These are phyloP conservation scores for Andrena dorsata DNA, from an alignment of 2,888 invertebrate genomes.

Conservation along the genomic window DNA sequence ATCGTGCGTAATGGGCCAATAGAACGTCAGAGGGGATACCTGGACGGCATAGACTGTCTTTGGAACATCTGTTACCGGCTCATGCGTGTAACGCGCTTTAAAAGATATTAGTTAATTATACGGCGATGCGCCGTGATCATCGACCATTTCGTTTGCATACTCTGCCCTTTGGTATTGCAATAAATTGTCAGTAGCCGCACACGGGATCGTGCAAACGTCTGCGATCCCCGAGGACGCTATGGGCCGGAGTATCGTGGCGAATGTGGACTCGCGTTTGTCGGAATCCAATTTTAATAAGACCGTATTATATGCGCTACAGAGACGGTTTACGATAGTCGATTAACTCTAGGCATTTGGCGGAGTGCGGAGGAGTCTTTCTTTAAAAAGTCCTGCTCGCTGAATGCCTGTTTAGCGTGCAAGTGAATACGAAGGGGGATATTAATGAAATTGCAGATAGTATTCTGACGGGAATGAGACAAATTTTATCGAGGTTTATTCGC, in stretches of 20 bases:
- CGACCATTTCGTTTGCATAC: conserved; percentile 64
- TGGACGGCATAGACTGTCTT: conserved; percentile 31
- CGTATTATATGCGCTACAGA: neutral
- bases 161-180: conserved; percentile 52
- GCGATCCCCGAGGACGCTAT: conserved; percentile 10
- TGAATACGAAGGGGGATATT: neutral
- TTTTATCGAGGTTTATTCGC: neutral
- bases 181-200: conserved; percentile 47
- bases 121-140: conserved; percentile 47
- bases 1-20: conserved; percentile 36
- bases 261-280: conserved; percentile 16
- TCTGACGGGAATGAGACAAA: neutral
- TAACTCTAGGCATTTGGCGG: neutral
- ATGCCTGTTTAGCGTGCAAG: neutral
- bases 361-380: neutral
- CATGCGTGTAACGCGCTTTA: conserved; percentile 55
- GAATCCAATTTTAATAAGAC: conserved; percentile 44
- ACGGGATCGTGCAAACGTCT: conserved; percentile 19
- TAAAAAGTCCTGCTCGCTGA: neutral
- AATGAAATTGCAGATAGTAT: neutral
- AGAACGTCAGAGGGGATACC: conserved; percentile 50
- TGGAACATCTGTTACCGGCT: conserved; percentile 49
- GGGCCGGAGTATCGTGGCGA: conserved; percentile 4
- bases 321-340: conserved; percentile 10
- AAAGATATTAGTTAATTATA: conserved; percentile 59